These are phyloP conservation scores for Carassius auratus DNA, from an alignment of 2,113 vertebrate genomes.

Conservation along the genomic window DNA sequence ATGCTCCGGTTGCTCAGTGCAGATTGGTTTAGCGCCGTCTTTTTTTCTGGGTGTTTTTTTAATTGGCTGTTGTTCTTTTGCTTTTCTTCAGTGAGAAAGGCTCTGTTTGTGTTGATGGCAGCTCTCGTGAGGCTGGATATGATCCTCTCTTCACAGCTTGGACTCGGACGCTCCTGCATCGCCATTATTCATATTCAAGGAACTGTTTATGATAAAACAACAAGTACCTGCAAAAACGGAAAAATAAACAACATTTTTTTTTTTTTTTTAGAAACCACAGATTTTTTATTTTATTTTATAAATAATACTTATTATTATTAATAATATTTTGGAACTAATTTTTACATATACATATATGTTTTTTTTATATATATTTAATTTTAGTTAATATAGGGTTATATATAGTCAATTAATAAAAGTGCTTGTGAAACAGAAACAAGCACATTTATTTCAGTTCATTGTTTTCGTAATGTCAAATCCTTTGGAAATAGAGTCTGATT, in stretches of 20 bases:
- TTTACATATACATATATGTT: too few relatives aligned
- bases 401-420: too few relatives aligned
- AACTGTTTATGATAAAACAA: constrained; percentile 94
- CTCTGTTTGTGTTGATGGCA: background rate
- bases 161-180: background rate
- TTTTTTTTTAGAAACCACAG: too few relatives aligned
- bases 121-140: background rate
- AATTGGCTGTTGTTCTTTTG: background rate
- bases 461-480: too few relatives aligned
- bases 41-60: background rate
- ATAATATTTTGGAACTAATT: too few relatives aligned
- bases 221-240: constrained; percentile 73
- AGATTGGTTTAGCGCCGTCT: constrained; percentile 37
- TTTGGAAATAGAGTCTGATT: too few relatives aligned
- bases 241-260: background rate
- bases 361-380: too few relatives aligned
- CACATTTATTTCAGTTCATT: too few relatives aligned
- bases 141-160: background rate
- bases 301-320: too few relatives aligned
- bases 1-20: constrained; percentile 47
- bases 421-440: too few relatives aligned
- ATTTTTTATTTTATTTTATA: too few relatives aligned
- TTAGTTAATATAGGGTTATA: too few relatives aligned
- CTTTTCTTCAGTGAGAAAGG: background rate
- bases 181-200: constrained; percentile 85